Evolutionary conservation across 2,113 vertebrate species (phyloP).

Genomic region (Phodopus roborovskii): DNA sequence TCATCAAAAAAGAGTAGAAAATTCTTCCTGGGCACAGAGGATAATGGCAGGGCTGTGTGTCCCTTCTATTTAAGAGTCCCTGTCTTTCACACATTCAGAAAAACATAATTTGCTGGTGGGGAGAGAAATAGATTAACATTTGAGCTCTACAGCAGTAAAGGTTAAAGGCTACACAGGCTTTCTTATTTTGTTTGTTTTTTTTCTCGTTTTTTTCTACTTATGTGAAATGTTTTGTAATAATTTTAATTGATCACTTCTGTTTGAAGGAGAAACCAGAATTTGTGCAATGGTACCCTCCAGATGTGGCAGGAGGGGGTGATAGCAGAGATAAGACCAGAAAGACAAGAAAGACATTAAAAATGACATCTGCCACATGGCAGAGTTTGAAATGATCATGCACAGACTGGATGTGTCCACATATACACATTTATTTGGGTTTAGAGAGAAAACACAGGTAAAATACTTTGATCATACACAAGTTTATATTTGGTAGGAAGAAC

Average conservation of each 20-base stretch:
- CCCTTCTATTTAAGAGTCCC: neutral
- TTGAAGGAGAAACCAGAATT: neutral
- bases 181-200: neutral
- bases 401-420: constrained; percentile 70
- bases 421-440: constrained; percentile 89
- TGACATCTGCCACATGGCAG: neutral
- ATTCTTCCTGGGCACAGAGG: neutral
- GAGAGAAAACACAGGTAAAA: constrained; percentile 88
- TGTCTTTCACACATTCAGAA: neutral
- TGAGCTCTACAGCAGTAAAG: neutral
- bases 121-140: neutral
- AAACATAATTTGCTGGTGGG: neutral
- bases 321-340: neutral
- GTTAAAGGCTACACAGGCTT: neutral
- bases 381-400: constrained; percentile 30
- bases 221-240: neutral
- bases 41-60: neutral
- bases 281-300: neutral
- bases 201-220: neutral
- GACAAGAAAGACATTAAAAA: neutral
- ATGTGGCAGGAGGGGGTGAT: neutral
- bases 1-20: neutral
- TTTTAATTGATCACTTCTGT: neutral
- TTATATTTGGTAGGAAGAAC: constrained; percentile 84
- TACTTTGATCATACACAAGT: constrained; percentile 89